A percentile compares a stretch with the other conserved stretches of the same genome.
Conservation (phyloP, 2,113 vertebrate species). For the Nestor notabilis region DNA sequence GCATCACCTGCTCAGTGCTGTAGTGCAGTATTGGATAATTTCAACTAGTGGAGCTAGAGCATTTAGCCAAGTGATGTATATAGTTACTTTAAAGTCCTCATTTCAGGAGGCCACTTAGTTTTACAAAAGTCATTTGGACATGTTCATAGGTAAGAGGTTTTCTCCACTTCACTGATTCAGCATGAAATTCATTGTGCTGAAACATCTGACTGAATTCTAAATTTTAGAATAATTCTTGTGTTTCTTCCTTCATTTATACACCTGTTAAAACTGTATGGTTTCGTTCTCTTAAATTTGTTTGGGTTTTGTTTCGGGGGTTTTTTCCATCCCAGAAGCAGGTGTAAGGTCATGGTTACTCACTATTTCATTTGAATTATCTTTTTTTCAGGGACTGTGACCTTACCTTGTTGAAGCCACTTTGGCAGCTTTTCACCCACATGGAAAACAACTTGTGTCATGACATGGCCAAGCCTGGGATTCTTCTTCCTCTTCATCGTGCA, state of each 20-base stretch:
- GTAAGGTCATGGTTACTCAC: background rate
- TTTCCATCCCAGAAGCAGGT: background rate
- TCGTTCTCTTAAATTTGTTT: background rate
- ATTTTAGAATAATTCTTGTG: background rate
- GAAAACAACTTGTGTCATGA: conserved; percentile 86
- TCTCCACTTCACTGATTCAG: background rate
- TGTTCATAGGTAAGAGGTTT: background rate
- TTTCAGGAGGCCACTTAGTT: background rate
- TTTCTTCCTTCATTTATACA: background rate
- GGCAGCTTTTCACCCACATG: conserved; percentile 93
- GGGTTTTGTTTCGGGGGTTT: background rate
- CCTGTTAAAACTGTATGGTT: background rate
- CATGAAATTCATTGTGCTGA: background rate
- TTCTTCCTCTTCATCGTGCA: conserved; percentile 92
- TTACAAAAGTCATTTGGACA: background rate
- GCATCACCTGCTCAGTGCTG: background rate
- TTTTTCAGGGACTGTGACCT: conserved; percentile 87
- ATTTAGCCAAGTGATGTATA: background rate
- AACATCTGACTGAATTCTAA: background rate
- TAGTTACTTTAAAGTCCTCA: background rate
- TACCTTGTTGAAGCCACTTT: conserved; percentile 89
- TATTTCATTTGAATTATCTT: background rate
- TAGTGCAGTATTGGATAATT: fast-evolving
- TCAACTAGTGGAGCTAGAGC: background rate
- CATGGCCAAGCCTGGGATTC: conserved; percentile 83